phyloP scores from a whole-genome alignment of 2,113 vertebrate species.

The Halichoerus grypus region DNA sequence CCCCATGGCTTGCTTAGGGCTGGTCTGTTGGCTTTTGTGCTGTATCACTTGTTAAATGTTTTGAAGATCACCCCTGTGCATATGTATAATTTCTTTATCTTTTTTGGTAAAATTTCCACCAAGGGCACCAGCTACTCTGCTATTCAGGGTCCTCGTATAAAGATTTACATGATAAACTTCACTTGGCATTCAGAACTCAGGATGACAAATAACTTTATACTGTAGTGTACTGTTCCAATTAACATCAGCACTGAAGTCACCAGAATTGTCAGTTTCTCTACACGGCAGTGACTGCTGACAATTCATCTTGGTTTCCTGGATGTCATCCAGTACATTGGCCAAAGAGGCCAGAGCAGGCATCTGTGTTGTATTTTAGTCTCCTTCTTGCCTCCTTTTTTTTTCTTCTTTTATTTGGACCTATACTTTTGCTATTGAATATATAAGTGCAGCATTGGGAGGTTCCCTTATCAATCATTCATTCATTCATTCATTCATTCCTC shows the following conservation, averaged over 20 bases:
- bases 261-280: slow-evolving; percentile 67
- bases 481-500: slow-evolving; percentile 13
- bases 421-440: background rate
- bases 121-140: slow-evolving; percentile 67
- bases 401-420: background rate
- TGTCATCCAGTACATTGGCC: slow-evolving; percentile 47
- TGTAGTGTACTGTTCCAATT: slow-evolving; percentile 66
- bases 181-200: slow-evolving; percentile 70
- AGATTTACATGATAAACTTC: slow-evolving; percentile 70
- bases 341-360: slow-evolving; percentile 53
- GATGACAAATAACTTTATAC: slow-evolving; percentile 70
- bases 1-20: background rate
- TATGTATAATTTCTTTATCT: background rate
- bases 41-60: slow-evolving; percentile 30
- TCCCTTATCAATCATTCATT: background rate
- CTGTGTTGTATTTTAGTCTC: background rate
- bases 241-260: slow-evolving; percentile 72
- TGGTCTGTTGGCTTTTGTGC: slow-evolving; percentile 26
- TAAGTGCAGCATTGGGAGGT: background rate
- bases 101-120: slow-evolving; percentile 57
- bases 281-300: slow-evolving; percentile 36
- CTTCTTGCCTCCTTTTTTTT: background rate
- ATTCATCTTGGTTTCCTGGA: slow-evolving; percentile 75
- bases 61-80: background rate
- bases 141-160: slow-evolving; percentile 55